Evolutionary conservation across 2,797 vertebrate species (phyloP), one percentile per base, ranked within the genome.

Genomic region (Acrocephalus scirpaceus): DNA sequence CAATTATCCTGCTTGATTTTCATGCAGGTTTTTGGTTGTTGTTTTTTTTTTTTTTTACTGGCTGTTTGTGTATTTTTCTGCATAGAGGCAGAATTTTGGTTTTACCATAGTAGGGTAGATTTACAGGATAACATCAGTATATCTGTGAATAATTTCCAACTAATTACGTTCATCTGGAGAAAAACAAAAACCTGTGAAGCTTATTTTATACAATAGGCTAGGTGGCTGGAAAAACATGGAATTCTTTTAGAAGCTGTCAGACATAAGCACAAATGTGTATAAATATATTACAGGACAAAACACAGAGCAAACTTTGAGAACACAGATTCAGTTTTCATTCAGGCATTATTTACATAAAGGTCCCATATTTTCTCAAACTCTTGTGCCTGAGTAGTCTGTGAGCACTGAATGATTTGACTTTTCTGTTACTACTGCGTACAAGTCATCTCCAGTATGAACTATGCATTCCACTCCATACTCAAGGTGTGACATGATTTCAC

Each of bases 381-480:
- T 30, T 34, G 10, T 62, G 19, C 13, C 36, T 86, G 20, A 15
- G 12, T 71, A 21, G 30, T 29, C 57, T 83, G 44, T 26, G 21
- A 64, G 14, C 0, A 1, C 4, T 32, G 53, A 86, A 72, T 13
- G 48, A 22, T 44, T 29, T 2, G 8, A 19, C 13, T 69, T 81
- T 27, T 10, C 13, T 9, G 6, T 48, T 71, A 64, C 30, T 12
- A 5, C 15, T 67, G 10, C 2, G 7, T 34, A 8, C 4, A 7
- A 16, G 8, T 25, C 16, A 53, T 19, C 7, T 78, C 18, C 32
- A 57, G 9, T 7, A 32, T 3, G 10, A 18, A 23, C 12, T 9
- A 17, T 29, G 10, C 18, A 50, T 26, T 0, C 0, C 38, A 30
- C 1, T 29, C 30, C 36, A 10, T 14, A 16, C 17, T 48, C 2